phyloP scores from a whole-genome alignment of 2,797 vertebrate genomes.

The Loris lydekkerianus region DNA sequence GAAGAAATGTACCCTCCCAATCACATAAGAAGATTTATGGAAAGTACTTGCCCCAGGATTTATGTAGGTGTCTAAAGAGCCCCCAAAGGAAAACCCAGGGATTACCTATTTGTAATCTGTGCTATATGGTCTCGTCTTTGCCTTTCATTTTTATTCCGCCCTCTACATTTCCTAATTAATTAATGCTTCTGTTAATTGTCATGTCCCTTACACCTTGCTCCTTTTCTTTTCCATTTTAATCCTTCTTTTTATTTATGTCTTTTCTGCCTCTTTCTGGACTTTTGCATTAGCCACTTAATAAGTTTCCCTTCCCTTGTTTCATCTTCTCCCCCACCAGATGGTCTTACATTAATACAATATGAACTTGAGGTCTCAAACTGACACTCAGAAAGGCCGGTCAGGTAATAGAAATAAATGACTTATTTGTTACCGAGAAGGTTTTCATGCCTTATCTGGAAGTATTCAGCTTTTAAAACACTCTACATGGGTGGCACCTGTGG shows the following conservation, averaged over 20 bases:
- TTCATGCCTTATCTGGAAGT: neutral
- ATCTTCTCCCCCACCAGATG: neutral
- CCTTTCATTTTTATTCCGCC: neutral
- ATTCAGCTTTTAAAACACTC: neutral
- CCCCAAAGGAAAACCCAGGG: neutral
- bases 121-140: slow-evolving; percentile 5
- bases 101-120: neutral
- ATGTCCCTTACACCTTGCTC: neutral
- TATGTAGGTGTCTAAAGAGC: neutral
- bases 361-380: neutral
- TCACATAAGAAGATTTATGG: neutral
- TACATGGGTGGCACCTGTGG: too few species aligned
- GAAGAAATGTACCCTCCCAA: neutral
- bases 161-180: neutral
- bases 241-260: neutral
- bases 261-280: neutral
- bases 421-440: neutral
- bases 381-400: neutral
- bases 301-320: neutral
- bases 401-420: neutral
- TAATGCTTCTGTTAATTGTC: neutral
- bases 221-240: slow-evolving; percentile 20
- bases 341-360: neutral
- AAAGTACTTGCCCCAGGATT: neutral
- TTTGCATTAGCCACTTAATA: neutral